Conservation (phyloP, 64 coral and sea anemone species). For the Pachyseris speciosa region DNA sequence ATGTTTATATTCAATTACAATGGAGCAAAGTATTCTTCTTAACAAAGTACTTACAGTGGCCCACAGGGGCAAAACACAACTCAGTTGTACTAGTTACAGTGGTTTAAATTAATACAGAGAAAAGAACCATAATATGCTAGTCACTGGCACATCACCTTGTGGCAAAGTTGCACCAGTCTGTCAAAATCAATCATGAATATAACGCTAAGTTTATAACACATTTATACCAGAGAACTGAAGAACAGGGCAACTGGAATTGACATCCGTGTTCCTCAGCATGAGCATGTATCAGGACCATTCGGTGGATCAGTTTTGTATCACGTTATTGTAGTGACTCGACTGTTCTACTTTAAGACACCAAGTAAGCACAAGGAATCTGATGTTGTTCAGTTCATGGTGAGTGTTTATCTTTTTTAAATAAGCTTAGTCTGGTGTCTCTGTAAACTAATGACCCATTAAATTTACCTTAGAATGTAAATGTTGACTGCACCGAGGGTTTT, state of each 20-base stretch:
- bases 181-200: neutral
- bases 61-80: no score
- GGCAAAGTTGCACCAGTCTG: neutral
- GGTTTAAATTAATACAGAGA: no score
- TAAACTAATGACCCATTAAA: no score
- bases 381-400: constrained; percentile 96
- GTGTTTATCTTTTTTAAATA: neutral
- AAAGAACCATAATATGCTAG: no score
- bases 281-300: constrained; percentile 79
- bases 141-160: no score
- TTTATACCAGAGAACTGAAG: constrained; percentile 78
- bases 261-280: constrained; percentile 82
- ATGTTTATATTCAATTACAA: no score
- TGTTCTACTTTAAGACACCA: constrained; percentile 97
- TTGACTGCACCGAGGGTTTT: no score
- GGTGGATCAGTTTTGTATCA: constrained; percentile 88
- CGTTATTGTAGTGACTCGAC: constrained; percentile 88
- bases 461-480: no score
- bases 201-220: neutral
- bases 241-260: constrained; percentile 96
- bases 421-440: no score
- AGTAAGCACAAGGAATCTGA: constrained; percentile 97
- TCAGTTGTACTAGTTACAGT: no score
- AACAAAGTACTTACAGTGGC: no score
- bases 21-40: no score